A percentile compares a stretch with the other conserved stretches of the same genome.
Conservation (phyloP, 2,888 invertebrate species). For the Pediacus dermestoides region DNA sequence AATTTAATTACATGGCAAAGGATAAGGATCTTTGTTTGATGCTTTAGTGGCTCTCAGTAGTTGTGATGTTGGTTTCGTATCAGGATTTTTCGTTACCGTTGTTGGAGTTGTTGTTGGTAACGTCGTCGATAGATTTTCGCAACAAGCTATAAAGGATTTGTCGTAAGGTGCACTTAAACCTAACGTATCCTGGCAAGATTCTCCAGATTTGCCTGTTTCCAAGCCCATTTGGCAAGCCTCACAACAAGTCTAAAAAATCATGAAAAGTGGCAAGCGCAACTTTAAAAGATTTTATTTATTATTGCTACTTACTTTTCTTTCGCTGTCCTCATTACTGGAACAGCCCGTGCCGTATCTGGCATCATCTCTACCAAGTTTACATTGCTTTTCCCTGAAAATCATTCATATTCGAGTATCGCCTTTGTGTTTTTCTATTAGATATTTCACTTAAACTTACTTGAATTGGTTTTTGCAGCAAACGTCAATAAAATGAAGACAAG, state of each 20-base stretch:
- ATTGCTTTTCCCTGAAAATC: constrained; percentile 51
- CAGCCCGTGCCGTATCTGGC: constrained; percentile 47
- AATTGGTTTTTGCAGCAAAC: constrained; percentile 61
- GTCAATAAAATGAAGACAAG: constrained; percentile 61
- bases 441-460: constrained; percentile 40
- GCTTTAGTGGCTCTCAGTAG: constrained; percentile 9
- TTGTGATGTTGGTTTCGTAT: constrained; percentile 19
- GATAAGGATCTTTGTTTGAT: constrained; percentile 11
- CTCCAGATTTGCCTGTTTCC: constrained; percentile 55
- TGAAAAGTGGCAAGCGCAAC: too few relatives aligned
- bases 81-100: constrained; percentile 19
- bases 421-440: constrained; percentile 7
- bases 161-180: constrained; percentile 59
- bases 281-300: neutral
- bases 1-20: constrained; percentile 15
- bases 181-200: constrained; percentile 56
- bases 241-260: constrained; percentile 55
- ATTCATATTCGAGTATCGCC: neutral
- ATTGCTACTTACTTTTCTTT: constrained; percentile 28
- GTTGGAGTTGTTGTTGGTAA: constrained; percentile 26
- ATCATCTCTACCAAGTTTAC: constrained; percentile 52
- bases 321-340: constrained; percentile 19
- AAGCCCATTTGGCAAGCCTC: constrained; percentile 63
- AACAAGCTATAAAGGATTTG: constrained; percentile 61
- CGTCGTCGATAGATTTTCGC: constrained; percentile 44